Evolutionary conservation across 2,113 vertebrate genomes (phyloP).

Genomic region (Oplegnathus fasciatus): DNA sequence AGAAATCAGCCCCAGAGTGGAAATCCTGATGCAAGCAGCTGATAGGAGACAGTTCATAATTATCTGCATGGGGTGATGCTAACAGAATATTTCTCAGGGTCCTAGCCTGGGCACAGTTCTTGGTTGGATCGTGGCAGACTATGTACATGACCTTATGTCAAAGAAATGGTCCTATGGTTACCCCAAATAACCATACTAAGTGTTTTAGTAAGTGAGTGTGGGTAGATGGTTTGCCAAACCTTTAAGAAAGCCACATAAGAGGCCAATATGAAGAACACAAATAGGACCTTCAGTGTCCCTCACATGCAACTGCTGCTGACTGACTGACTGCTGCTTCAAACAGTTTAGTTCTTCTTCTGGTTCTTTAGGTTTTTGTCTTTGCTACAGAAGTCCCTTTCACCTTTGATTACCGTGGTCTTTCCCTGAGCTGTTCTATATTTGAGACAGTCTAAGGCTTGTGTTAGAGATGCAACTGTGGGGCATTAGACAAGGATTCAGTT

Average conservation of each 20-base stretch:
- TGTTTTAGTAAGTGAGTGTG: not conserved
- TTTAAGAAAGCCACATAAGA: not conserved
- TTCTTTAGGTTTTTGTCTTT: not conserved
- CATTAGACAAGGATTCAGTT: constrained; percentile 76
- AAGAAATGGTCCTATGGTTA: not conserved
- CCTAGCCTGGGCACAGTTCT: too few species aligned
- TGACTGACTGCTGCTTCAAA: not conserved
- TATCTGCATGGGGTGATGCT: not conserved
- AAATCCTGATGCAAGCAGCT: constrained; percentile 12
- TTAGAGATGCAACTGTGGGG: constrained; percentile 74
- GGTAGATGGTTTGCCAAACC: not conserved
- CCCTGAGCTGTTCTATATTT: constrained; percentile 59
- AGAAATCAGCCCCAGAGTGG: constrained; percentile 8
- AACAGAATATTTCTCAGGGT: not conserved
- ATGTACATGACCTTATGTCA: not conserved
- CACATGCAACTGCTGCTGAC: not conserved
- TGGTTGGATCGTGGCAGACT: not conserved
- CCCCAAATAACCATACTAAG: too few species aligned
- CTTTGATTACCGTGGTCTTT: constrained; percentile 34
- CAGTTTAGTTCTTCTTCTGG: not conserved
- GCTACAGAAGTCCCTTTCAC: constrained; percentile 18
- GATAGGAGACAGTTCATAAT: constrained; percentile 2
- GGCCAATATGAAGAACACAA: not conserved
- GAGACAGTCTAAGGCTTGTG: constrained; percentile 57
- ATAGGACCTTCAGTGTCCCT: not conserved